A percentile compares a stretch with the other conserved stretches of the same genome.
phyloP scores from a whole-genome alignment of 2,797 vertebrate species.

The Gallinago solitaria region DNA sequence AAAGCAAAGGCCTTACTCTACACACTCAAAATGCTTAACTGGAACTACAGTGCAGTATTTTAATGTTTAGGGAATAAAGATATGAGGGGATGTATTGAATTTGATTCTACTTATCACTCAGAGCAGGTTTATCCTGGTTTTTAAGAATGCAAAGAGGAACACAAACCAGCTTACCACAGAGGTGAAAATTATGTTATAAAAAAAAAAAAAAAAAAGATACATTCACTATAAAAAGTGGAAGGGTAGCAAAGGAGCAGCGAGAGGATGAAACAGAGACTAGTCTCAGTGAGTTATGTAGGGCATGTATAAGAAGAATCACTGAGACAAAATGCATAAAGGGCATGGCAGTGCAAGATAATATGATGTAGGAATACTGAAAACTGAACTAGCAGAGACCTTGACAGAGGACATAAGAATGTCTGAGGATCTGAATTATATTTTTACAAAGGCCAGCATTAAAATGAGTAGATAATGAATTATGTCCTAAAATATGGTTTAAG shows the following conservation, averaged over 20 bases:
- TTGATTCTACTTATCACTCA: not conserved
- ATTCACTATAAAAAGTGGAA: not conserved
- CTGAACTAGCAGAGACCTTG: conserved; percentile 10
- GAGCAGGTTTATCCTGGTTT: not conserved
- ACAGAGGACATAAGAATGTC: not conserved
- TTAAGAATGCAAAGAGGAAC: conserved; percentile 11
- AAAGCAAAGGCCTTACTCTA: not conserved
- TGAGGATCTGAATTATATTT: conserved; percentile 9
- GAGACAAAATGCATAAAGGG: conserved; percentile 21
- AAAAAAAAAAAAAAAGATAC: not conserved
- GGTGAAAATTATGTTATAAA: not conserved
- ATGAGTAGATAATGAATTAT: not conserved
- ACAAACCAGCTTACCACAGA: not conserved
- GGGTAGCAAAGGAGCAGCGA: not conserved
- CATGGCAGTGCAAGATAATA: not conserved
- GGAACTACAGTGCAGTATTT: not conserved
- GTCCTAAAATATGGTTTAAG: not conserved
- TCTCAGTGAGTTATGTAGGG: not conserved
- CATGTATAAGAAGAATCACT: not conserved
- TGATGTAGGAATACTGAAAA: not conserved
- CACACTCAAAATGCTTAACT: conserved; percentile 8
- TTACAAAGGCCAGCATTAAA: conserved; percentile 6
- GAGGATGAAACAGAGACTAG: not conserved
- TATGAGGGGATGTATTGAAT: not conserved
- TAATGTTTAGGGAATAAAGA: not conserved